Evolutionary conservation across 2,888 invertebrate species (phyloP).

Genomic region (Hoplodrina blanda): DNA sequence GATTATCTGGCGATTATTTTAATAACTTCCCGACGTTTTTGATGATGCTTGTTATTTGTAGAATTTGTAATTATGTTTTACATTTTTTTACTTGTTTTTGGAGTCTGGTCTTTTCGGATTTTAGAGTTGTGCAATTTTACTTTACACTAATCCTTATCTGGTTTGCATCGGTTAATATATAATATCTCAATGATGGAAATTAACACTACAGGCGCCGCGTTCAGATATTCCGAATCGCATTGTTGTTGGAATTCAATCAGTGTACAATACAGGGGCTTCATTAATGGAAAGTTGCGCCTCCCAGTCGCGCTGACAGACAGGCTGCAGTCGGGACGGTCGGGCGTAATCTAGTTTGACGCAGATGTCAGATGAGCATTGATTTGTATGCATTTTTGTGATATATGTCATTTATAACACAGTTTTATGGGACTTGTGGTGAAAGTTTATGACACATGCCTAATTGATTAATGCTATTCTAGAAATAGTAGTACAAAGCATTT

Average conservation of each 20-base stretch:
- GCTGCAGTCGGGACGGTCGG: neutral
- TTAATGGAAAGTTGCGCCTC: constrained; percentile 31
- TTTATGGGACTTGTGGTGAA: neutral
- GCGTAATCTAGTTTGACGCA: constrained; percentile 25
- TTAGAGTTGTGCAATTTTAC: neutral
- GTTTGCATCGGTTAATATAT: neutral
- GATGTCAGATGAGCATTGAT: constrained; percentile 13
- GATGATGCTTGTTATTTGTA: neutral
- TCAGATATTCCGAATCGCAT: constrained; percentile 37
- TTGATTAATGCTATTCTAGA: neutral
- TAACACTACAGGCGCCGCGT: neutral
- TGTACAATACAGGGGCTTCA: constrained; percentile 30
- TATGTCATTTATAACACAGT: neutral
- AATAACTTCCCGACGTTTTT: constrained; percentile 4
- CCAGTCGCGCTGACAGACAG: constrained; percentile 10
- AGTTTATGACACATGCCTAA: neutral
- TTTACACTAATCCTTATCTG: neutral
- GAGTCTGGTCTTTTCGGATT: neutral
- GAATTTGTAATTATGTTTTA: neutral
- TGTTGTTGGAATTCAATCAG: constrained; percentile 48
- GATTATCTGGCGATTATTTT: constrained; percentile 31
- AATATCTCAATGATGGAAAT: neutral
- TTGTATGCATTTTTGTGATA: neutral
- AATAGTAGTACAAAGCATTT: too few relatives aligned
- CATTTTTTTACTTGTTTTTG: neutral